phyloP scores from a whole-genome alignment of 2,113 vertebrate genomes.

The Ovis canadensis region DNA sequence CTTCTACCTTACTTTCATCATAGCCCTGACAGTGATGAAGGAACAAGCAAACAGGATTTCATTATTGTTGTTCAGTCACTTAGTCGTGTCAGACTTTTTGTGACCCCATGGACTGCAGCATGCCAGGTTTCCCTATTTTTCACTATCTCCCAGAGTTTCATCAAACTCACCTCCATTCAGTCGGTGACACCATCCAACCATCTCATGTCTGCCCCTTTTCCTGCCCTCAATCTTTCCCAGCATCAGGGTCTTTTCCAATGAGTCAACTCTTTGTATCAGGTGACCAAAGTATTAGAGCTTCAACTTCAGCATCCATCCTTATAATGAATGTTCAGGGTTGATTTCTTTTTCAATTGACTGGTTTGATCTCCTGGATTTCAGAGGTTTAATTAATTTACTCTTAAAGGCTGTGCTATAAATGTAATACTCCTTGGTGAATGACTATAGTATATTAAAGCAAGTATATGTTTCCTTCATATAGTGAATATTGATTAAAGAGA shows the following conservation, averaged over 20 bases:
- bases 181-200: neutral
- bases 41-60: neutral
- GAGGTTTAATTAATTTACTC: neutral
- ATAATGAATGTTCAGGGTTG: neutral
- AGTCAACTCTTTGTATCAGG: neutral
- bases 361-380: neutral
- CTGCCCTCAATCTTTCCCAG: neutral
- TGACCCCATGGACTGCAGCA: neutral
- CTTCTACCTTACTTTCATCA: neutral
- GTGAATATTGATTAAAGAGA: conserved; percentile 30
- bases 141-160: neutral
- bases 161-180: neutral
- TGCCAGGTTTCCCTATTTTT: neutral
- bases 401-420: neutral
- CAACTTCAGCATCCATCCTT: neutral
- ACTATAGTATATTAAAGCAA: conserved; percentile 14
- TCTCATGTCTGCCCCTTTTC: neutral
- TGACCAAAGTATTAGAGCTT: neutral
- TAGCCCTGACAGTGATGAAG: neutral
- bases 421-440: neutral
- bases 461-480: neutral
- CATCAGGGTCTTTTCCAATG: neutral
- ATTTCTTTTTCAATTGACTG: neutral
- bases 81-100: neutral
- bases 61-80: neutral